A percentile compares a stretch with the other conserved stretches of the same genome.
These are phyloP conservation scores for Anticlea derivata DNA, from an alignment of 2,888 invertebrate species.

Conservation along the genomic window DNA sequence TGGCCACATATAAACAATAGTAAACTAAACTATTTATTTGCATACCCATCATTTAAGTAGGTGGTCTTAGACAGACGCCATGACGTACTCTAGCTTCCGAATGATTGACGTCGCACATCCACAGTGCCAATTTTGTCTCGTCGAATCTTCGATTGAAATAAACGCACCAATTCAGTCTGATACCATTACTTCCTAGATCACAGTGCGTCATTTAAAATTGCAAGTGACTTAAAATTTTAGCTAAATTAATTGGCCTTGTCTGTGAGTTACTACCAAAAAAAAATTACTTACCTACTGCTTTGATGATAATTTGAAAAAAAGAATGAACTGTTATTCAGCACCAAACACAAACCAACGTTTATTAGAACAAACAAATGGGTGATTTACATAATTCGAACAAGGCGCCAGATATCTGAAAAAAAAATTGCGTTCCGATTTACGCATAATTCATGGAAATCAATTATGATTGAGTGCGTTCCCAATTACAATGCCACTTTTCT, in stretches of 20 bases:
- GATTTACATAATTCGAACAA: slow-evolving; percentile 9
- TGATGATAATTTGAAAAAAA: no score
- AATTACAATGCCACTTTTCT: slow-evolving; percentile 31
- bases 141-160: slow-evolving; percentile 29
- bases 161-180: slow-evolving; percentile 45
- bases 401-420: slow-evolving; percentile 21
- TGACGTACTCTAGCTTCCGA: slow-evolving; percentile 39
- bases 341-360: neutral
- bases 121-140: slow-evolving; percentile 46
- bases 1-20: slow-evolving; percentile 38
- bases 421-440: slow-evolving; percentile 28
- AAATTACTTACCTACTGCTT: no score
- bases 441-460: slow-evolving; percentile 30
- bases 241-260: no score
- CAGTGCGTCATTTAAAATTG: slow-evolving; percentile 12
- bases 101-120: slow-evolving; percentile 41
- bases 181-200: slow-evolving; percentile 47
- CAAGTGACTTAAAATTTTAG: no score
- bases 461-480: slow-evolving; percentile 31
- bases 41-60: slow-evolving; percentile 30
- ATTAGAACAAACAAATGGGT: no score
- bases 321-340: no score
- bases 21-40: slow-evolving; percentile 33
- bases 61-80: slow-evolving; percentile 21
- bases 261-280: neutral